Evolutionary conservation across 2,797 vertebrate genomes (phyloP).

Genomic region (Silurus lanzhouensis): DNA sequence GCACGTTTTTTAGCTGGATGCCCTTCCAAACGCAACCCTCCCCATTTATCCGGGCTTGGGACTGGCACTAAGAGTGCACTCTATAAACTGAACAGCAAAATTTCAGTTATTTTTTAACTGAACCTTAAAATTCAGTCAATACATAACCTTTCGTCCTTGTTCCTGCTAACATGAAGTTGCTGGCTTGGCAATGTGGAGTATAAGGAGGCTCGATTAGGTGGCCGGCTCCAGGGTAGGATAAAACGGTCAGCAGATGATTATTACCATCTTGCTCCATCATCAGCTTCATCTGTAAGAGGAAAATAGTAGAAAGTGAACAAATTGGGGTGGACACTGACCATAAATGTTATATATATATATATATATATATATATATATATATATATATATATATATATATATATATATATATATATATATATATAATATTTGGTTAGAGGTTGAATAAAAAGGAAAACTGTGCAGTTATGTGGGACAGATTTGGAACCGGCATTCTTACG

Average conservation of each 20-base stretch:
- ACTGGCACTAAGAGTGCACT: too few species aligned
- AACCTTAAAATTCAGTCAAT: not conserved
- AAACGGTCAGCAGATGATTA: slow-evolving; percentile 65
- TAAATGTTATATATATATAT: not conserved
- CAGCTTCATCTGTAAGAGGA: slow-evolving; percentile 62
- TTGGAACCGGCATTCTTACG: not conserved
- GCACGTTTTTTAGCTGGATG: too few species aligned
- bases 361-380: too few species aligned
- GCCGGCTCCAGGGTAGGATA: slow-evolving; percentile 67
- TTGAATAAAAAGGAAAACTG: not conserved
- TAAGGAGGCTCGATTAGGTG: slow-evolving; percentile 73
- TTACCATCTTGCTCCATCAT: slow-evolving; percentile 70
- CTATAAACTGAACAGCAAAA: not conserved
- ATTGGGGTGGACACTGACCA: not conserved
- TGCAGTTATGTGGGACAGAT: not conserved
- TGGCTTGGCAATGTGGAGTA: slow-evolving; percentile 57
- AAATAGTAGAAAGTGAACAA: not conserved
- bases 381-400: too few species aligned
- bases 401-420: too few species aligned
- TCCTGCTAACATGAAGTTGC: slow-evolving; percentile 23
- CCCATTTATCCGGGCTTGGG: too few species aligned
- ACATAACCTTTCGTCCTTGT: slow-evolving; percentile 34
- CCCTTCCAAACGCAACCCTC: too few species aligned
- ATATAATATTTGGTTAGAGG: not conserved
- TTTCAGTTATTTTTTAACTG: not conserved